Evolutionary conservation across 2,797 vertebrate species (phyloP).

Genomic region (Holocentrus rufus): DNA sequence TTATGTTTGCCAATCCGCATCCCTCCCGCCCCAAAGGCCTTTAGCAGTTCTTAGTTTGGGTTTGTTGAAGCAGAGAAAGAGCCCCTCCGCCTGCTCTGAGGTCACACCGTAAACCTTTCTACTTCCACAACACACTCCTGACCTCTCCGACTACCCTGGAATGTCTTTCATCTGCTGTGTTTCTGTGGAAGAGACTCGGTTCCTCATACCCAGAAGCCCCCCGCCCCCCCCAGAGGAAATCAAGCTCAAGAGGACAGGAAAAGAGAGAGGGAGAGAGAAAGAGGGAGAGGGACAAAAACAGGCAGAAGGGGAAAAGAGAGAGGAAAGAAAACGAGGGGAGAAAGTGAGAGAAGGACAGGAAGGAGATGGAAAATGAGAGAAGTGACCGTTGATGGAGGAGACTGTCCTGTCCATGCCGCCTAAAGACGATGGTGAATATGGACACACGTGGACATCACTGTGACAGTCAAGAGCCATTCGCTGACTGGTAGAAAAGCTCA

Average conservation of each 20-base stretch:
- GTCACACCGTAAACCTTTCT: slow-evolving; percentile 52
- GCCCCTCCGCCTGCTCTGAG: slow-evolving; percentile 27
- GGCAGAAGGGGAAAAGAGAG: no score
- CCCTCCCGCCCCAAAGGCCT: slow-evolving; percentile 9
- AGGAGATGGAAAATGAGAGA: slow-evolving; percentile 22
- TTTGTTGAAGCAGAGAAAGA: slow-evolving; percentile 16
- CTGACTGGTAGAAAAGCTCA: slow-evolving; percentile 28
- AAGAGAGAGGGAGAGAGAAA: not conserved
- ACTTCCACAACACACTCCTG: slow-evolving; percentile 52
- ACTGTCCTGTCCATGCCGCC: not conserved
- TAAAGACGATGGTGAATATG: slow-evolving; percentile 25
- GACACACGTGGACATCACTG: slow-evolving; percentile 4
- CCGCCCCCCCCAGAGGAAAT: slow-evolving; percentile 41
- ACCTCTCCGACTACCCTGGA: slow-evolving; percentile 57
- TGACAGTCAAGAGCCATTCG: slow-evolving; percentile 8
- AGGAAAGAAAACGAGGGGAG: not conserved
- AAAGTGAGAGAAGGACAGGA: slow-evolving; percentile 15
- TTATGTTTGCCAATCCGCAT: slow-evolving; percentile 20
- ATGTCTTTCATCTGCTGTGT: slow-evolving; percentile 68
- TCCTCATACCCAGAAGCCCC: slow-evolving; percentile 43
- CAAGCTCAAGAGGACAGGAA: slow-evolving; percentile 27
- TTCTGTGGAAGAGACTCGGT: slow-evolving; percentile 48
- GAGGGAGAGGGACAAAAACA: slow-evolving; percentile 10
- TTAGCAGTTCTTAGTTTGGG: slow-evolving; percentile 32
- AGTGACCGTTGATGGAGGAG: slow-evolving; percentile 52